Evolutionary conservation across 2,888 invertebrate species (phyloP).

Genomic region (Pyrochroa serraticornis): DNA sequence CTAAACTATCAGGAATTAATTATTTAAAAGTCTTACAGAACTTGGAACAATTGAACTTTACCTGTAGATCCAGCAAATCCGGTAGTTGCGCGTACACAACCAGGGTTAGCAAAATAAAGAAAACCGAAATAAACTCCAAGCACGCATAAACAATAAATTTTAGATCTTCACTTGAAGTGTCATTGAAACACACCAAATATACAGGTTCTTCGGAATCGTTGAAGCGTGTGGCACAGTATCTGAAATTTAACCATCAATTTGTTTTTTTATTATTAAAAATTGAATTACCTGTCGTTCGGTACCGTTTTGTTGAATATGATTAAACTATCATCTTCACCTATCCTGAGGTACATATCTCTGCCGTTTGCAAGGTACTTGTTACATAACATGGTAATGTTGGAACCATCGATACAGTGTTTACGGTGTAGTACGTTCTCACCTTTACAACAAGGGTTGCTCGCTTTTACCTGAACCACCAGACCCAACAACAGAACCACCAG

Average conservation of each 20-base stretch:
- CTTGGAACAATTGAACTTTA: constrained; percentile 34
- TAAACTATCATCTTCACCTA: constrained; percentile 2
- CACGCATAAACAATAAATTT: constrained; percentile 20
- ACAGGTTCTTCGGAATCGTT: background rate
- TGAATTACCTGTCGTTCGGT: background rate
- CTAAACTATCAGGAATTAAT: no score
- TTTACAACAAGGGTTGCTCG: constrained; percentile 5
- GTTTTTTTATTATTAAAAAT: background rate
- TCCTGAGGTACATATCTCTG: background rate
- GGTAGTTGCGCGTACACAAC: constrained; percentile 66
- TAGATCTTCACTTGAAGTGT: constrained; percentile 6
- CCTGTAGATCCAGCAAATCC: constrained; percentile 64
- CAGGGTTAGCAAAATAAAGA: constrained; percentile 66
- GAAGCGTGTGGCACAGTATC: no score
- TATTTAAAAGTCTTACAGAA: no score
- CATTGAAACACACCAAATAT: background rate
- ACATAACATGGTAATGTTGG: background rate
- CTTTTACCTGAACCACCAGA: background rate
- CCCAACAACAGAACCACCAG: no score
- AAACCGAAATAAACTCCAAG: constrained; percentile 49
- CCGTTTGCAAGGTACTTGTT: background rate
- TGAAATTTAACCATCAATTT: background rate
- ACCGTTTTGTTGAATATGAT: background rate
- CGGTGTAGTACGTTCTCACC: constrained; percentile 3
- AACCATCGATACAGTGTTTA: constrained; percentile 1